phyloP scores from a whole-genome alignment of 2,888 invertebrate genomes.

The Leptinotarsa haldemani region DNA sequence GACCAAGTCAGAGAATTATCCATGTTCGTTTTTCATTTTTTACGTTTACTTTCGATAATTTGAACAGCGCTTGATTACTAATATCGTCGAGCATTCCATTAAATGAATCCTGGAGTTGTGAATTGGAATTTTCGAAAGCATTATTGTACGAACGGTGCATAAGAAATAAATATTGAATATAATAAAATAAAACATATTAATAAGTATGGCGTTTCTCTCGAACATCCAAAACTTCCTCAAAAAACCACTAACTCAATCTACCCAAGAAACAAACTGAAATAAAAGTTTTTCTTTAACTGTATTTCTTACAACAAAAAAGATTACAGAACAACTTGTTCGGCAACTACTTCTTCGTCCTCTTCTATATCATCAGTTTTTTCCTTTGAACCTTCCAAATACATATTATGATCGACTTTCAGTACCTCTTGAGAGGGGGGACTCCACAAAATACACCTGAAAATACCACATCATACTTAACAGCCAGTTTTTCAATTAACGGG shows the following conservation, averaged over 20 bases:
- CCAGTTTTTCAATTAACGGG: slow-evolving; percentile 9
- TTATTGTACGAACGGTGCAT: slow-evolving; percentile 58
- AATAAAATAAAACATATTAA: slow-evolving; percentile 48
- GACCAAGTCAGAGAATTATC: slow-evolving; percentile 16
- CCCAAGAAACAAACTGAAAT: not conserved
- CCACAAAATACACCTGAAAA: slow-evolving; percentile 71
- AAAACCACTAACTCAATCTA: too few species aligned
- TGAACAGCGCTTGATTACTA: not conserved
- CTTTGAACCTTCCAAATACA: slow-evolving; percentile 52
- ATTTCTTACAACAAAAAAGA: not conserved
- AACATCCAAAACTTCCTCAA: not conserved
- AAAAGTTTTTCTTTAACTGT: not conserved
- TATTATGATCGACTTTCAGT: slow-evolving; percentile 73
- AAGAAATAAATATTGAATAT: slow-evolving; percentile 49
- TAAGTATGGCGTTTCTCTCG: slow-evolving; percentile 8
- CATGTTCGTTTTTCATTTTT: not conserved
- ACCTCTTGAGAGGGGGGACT: slow-evolving; percentile 76
- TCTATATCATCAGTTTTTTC: slow-evolving; percentile 53
- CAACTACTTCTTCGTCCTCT: slow-evolving; percentile 57
- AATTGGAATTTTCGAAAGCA: slow-evolving; percentile 48
- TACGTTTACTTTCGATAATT: slow-evolving; percentile 1
- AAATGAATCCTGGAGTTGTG: slow-evolving; percentile 46
- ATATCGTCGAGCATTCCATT: slow-evolving; percentile 31
- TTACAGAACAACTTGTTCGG: slow-evolving; percentile 52
- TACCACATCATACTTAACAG: not conserved